These are phyloP conservation scores for Rotaria sp. DNA, from an alignment of 2,888 invertebrate species.

Conservation along the genomic window DNA sequence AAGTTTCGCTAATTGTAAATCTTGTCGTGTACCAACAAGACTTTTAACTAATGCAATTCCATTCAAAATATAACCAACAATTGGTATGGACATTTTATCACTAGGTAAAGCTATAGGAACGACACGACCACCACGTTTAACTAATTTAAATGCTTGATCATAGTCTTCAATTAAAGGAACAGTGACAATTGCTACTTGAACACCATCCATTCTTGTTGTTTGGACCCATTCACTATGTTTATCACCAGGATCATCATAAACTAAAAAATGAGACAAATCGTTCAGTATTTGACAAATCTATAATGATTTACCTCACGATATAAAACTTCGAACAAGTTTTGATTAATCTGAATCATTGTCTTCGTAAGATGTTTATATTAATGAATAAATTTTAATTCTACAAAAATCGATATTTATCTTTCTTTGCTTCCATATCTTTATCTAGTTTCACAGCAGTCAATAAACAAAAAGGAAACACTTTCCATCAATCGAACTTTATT, in stretches of 20 bases:
- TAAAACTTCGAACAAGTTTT: too few relatives aligned
- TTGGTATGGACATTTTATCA: not conserved
- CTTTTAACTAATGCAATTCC: too few relatives aligned
- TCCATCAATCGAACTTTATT: too few relatives aligned
- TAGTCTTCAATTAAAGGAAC: not conserved
- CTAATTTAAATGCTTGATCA: not conserved
- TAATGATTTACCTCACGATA: too few relatives aligned
- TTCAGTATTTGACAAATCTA: too few relatives aligned
- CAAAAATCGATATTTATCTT: not conserved
- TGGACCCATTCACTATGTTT: not conserved
- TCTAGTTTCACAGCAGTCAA: not conserved
- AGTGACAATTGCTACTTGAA: not conserved
- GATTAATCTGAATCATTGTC: too few relatives aligned
- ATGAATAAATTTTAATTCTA: not conserved
- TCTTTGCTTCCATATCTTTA: not conserved
- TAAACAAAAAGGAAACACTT: not conserved
- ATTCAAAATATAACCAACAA: too few relatives aligned
- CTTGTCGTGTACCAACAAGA: too few relatives aligned
- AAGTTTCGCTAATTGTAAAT: too few relatives aligned
- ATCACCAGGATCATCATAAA: not conserved
- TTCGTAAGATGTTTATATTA: too few relatives aligned
- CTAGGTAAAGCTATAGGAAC: not conserved
- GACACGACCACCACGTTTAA: too few relatives aligned
- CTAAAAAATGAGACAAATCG: not conserved
- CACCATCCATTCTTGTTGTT: not conserved